Percentiles rank a stretch among this genome's conserved stretches.
These are phyloP conservation scores for Macrophya annulata DNA, from an alignment of 2,888 invertebrate genomes.

Conservation along the genomic window DNA sequence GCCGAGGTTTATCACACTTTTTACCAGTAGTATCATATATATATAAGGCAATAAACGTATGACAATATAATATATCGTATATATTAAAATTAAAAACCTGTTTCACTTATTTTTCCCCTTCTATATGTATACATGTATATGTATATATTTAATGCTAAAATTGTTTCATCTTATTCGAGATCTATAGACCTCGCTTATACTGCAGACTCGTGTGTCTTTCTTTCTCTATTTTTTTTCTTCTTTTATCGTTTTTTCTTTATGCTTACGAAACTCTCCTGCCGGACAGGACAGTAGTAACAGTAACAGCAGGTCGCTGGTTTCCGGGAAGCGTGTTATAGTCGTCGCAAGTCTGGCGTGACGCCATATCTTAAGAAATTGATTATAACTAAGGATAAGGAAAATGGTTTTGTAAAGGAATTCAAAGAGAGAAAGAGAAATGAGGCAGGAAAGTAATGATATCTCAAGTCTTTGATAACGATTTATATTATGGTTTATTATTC, in stretches of 20 bases:
- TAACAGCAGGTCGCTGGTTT: neutral
- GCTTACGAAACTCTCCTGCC: neutral
- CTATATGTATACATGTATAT: too few relatives aligned
- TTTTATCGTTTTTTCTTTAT: too few relatives aligned
- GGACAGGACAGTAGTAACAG: neutral
- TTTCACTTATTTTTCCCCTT: neutral
- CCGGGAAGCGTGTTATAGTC: conserved; percentile 8
- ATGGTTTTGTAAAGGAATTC: neutral
- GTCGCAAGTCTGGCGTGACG: conserved; percentile 29
- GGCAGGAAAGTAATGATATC: too few relatives aligned
- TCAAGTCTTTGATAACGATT: too few relatives aligned
- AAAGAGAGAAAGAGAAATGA: too few relatives aligned
- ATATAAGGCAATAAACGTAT: neutral
- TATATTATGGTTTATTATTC: too few relatives aligned
- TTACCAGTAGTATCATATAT: neutral
- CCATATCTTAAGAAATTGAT: conserved; percentile 42
- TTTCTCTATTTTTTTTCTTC: too few relatives aligned
- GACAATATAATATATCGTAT: too few relatives aligned
- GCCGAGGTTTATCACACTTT: conserved; percentile 1
- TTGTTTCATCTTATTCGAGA: neutral
- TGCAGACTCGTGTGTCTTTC: neutral
- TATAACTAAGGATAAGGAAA: neutral
- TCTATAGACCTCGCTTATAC: neutral
- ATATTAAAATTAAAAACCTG: neutral
- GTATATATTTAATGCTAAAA: neutral